These are phyloP conservation scores for Agrilus mali DNA, from an alignment of 2,888 invertebrate genomes.

Conservation along the genomic window DNA sequence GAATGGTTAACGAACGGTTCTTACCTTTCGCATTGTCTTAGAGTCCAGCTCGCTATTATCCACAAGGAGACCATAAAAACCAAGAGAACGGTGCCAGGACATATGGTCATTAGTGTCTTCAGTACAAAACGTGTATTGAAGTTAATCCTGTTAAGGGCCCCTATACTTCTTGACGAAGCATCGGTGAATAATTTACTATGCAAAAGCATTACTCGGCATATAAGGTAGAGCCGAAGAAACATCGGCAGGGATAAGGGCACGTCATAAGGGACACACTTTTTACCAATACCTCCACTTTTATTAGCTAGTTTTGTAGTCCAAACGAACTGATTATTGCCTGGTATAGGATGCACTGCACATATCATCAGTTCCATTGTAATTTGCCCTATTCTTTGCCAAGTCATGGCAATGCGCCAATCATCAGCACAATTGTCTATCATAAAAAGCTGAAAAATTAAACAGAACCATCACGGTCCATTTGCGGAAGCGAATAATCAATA, in stretches of 20 bases:
- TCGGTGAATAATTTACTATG: conserved; percentile 99
- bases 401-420: conserved; percentile 99
- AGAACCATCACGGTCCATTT: too few species aligned
- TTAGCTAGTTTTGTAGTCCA: conserved; percentile 95
- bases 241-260: conserved; percentile 96
- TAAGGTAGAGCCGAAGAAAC: conserved; percentile 98
- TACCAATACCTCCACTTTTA: conserved; percentile 55
- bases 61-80: conserved; percentile 99
- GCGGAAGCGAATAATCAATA: too few species aligned
- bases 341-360: conserved; percentile 96
- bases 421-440: conserved; percentile 99
- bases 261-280: conserved; percentile 78
- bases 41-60: conserved; percentile 99
- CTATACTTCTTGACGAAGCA: conserved; percentile 96
- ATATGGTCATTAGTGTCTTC: conserved; percentile 98
- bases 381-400: conserved; percentile 91
- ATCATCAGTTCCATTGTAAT: conserved; percentile 85
- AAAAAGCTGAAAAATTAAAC: conserved; percentile 68
- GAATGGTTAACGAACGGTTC: conserved; percentile 2
- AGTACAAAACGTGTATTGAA: conserved; percentile 89
- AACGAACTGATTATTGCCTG: conserved; percentile 89
- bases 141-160: conserved; percentile 95
- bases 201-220: conserved; percentile 97
- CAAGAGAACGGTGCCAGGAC: conserved; percentile 92
- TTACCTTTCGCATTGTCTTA: conserved; percentile 97